phyloP scores from a whole-genome alignment of 2,113 vertebrate genomes.

The Lamprotornis superbus region DNA sequence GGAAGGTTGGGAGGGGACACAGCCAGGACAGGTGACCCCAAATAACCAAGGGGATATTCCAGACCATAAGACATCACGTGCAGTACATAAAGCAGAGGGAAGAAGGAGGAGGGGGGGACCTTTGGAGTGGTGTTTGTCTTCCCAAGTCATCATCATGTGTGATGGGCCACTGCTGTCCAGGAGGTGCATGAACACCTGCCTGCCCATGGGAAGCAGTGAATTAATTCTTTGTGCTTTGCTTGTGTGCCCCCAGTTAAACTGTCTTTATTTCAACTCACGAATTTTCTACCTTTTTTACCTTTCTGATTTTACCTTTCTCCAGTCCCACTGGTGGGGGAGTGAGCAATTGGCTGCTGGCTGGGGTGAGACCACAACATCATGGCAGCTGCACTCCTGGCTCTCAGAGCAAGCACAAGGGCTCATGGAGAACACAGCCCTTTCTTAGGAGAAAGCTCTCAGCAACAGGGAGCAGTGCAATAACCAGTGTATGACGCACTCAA shows the following conservation, averaged over 20 bases:
- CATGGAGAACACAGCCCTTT: not conserved
- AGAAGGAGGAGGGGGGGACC: not conserved
- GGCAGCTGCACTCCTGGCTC: not conserved
- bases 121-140: not conserved
- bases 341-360: not conserved
- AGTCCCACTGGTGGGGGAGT: not conserved
- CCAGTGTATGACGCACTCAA: not conserved
- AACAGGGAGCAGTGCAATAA: not conserved
- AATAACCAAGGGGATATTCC: not conserved
- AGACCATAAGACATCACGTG: not conserved
- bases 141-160: accelerated
- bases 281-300: not conserved
- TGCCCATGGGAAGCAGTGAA: not conserved
- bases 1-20: not conserved
- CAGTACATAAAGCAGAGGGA: not conserved
- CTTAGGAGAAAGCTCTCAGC: not conserved
- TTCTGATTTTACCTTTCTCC: not conserved
- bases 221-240: not conserved
- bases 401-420: not conserved
- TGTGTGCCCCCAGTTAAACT: not conserved
- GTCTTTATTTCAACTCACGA: not conserved
- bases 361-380: accelerated
- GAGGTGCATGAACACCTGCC: not conserved
- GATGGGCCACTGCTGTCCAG: not conserved
- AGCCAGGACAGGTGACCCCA: not conserved